Base-by-base conservation (phyloP, 2,888 invertebrate species). In the Nezara viridula region DNA sequence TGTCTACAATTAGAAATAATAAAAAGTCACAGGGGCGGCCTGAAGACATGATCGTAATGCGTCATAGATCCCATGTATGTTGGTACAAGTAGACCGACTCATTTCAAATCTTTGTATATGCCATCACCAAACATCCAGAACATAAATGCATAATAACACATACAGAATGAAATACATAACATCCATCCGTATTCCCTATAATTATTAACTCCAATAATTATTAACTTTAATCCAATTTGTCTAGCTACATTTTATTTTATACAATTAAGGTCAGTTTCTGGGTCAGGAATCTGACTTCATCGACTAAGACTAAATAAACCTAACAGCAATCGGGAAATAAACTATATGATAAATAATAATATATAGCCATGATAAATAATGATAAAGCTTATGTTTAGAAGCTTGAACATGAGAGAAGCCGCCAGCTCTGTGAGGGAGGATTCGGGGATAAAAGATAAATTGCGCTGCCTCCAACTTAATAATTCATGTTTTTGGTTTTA, bases 1-100 rank as follows among this genome's bases (percentile, higher is more conserved):
- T 73, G 66, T 37, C 66, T 73, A 32, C 32, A 73, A 73, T 73
- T 73, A 73, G 66, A 73, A 73, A 73, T 73, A 73, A 73, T 73
- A 73, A 73, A 73, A 14, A 73, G 66, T 73, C 19, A 2, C 21
- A 21, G 66, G 32, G 19, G 32, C 6, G 32, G 6, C 32, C 60
- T 4, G 10, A 60, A 60, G 14, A 27, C 60, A 32, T 21, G 19
- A 2, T 37, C 6, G 37, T 27, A 9, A 27, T 60, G 60, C 27
- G 12, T 27, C 16, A 6, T 60, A 27, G 27, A 60, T 60, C 27
- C 4, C 60, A 60, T 14, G 27, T 16, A 9, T 9, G 27, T 27
- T 14, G 4, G 27, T 60, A 4, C 0, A 16, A 12, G 14, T 12
- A 2, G 10, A 60, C 14, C 27, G 3, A 12, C 14, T 27, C 27